Evolutionary conservation across 2,888 invertebrate genomes (phyloP).

Genomic region (Gerris lacustris): DNA sequence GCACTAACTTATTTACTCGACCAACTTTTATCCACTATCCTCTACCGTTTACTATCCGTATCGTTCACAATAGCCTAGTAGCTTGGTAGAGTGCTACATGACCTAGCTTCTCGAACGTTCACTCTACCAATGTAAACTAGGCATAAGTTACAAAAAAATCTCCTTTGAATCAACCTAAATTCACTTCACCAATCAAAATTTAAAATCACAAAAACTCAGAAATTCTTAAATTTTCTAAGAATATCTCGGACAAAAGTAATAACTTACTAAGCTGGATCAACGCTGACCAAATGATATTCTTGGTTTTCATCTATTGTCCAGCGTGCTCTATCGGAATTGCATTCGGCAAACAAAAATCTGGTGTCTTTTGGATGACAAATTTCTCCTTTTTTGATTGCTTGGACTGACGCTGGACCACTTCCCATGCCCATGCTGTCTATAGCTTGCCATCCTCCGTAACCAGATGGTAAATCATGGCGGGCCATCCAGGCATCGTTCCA

Average conservation of each 20-base stretch:
- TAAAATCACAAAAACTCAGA: no score
- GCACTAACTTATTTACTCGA: no score
- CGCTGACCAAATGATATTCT: constrained; percentile 45
- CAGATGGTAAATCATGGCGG: constrained; percentile 60
- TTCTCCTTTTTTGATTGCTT: constrained; percentile 63
- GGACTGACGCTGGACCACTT: constrained; percentile 59
- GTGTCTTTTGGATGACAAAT: constrained; percentile 63
- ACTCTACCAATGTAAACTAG: no score
- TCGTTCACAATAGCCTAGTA: no score
- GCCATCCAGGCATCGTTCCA: constrained; percentile 85
- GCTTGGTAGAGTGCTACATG: no score
- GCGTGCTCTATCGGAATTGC: constrained; percentile 69
- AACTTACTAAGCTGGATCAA: constrained; percentile 40
- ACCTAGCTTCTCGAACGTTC: no score
- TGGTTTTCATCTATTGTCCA: constrained; percentile 58
- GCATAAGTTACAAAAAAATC: no score
- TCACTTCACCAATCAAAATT: no score
- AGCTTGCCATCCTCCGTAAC: constrained; percentile 83
- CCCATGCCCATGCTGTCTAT: constrained; percentile 68
- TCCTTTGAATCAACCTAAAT: no score
- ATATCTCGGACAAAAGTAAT: not conserved
- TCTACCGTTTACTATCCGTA: no score
- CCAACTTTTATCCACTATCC: no score
- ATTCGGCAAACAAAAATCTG: constrained; percentile 64
- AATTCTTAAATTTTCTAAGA: no score